Evolutionary conservation across 2,113 vertebrate genomes (phyloP).

Genomic region (Scomber colias): DNA sequence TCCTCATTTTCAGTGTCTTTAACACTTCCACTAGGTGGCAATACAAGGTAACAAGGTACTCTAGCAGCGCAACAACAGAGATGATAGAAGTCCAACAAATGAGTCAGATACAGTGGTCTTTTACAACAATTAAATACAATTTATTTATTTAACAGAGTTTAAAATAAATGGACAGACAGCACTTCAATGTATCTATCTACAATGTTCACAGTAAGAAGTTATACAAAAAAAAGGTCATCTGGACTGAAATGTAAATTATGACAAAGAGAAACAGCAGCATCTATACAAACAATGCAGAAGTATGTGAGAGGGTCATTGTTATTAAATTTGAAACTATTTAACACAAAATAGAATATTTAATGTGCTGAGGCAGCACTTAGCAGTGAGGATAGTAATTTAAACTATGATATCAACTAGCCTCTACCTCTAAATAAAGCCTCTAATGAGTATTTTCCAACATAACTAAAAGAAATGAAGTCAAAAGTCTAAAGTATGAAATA

Average conservation of each 20-base stretch:
- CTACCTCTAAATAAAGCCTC: neutral
- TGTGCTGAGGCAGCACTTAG: constrained; percentile 26
- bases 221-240: constrained; percentile 16
- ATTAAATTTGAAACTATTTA: constrained; percentile 42
- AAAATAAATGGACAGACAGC: constrained; percentile 13
- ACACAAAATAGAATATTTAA: constrained; percentile 26
- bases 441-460: neutral
- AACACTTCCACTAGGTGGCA: constrained; percentile 69
- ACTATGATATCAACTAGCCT: neutral
- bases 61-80: neutral
- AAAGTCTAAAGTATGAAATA: constrained; percentile 3
- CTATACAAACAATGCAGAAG: constrained; percentile 11
- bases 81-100: neutral
- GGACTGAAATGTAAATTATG: constrained; percentile 13
- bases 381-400: constrained; percentile 13
- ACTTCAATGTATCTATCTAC: constrained; percentile 36
- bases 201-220: constrained; percentile 66
- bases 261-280: constrained; percentile 10
- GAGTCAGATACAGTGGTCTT: neutral
- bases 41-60: neutral
- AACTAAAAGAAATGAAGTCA: neutral
- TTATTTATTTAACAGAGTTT: constrained; percentile 23
- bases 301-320: neutral
- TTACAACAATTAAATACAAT: constrained; percentile 50
- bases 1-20: neutral